Base-by-base conservation (phyloP, 2,797 vertebrate species). In the Hydrophis major region DNA sequence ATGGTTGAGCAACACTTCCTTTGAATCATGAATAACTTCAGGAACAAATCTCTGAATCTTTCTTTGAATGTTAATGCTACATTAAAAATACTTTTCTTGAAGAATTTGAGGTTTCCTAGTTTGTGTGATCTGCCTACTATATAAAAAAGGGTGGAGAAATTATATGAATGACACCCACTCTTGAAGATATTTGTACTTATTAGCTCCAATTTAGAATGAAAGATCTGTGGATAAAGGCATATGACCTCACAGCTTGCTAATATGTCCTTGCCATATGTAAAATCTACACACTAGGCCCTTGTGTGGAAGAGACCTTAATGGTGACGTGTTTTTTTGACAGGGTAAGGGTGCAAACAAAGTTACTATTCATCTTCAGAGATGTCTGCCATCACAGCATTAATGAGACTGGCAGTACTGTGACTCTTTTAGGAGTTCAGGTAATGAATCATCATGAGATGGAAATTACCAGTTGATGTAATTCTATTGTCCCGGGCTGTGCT, bases 361-460 rank as follows among this genome's bases (percentile, higher is more conserved):
- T 90, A 25, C 57, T 11, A n/a, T 55, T 88, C 11, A 56, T 66
- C 10, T 61, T 61, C 32, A 47, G 66, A 61, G 63, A 86, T 61
- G 69, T 42, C 56, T 89, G 2, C 87, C n/a, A 14, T 32, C 7
- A 20, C n/a, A 28, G 63, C 28, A 74, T 66, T 66, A 87, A 27
- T 69, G 59, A 90, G 50, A 20, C 53, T 32, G 18, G 27, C 53
- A 69, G 53, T 74, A 55, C 50, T 90, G 14, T 90, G 92, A 56
- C 57, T 92, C 53, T 25, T 74, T 59, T 89, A 53, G 87, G 57
- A 90, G 25, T 32, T 57, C 61, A 93, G 92, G 13, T 69, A 13
- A n/a, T 89, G 93, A 93, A 83, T 93, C 90, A 93, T 86, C 66
- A 89, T 91, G 57, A 91, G 86, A 83, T 37, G 42, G 89, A 91